A percentile compares a stretch with the other conserved stretches of the same genome.
These are phyloP conservation scores for Melipona bicolor DNA, from an alignment of 2,888 invertebrate genomes.

Conservation along the genomic window DNA sequence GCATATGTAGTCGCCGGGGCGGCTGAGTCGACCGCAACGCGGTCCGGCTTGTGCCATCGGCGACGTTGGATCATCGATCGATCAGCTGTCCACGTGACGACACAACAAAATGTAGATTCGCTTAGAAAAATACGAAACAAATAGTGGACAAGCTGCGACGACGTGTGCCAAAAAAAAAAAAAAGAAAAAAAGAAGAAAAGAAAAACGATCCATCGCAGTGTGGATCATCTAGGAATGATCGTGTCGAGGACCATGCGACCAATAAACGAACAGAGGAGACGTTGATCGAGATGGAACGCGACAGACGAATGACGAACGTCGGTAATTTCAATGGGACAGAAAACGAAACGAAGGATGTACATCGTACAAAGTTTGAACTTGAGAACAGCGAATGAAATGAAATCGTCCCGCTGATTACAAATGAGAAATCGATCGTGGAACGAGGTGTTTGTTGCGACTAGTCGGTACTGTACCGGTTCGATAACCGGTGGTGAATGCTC, in stretches of 20 bases:
- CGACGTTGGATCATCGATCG: constrained; percentile 56
- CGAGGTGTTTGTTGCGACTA: constrained; percentile 12
- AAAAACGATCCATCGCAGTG: too few relatives aligned
- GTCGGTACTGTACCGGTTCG: neutral
- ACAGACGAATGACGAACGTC: neutral
- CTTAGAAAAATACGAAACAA: neutral
- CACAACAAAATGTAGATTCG: constrained; percentile 24
- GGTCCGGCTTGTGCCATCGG: constrained; percentile 60
- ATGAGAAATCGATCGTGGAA: constrained; percentile 18
- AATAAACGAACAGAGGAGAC: neutral
- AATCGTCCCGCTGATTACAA: constrained; percentile 12
- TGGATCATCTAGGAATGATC: neutral
- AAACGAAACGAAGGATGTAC: neutral
- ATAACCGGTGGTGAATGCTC: neutral
- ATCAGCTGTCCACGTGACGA: constrained; percentile 50
- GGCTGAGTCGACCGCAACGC: constrained; percentile 52
- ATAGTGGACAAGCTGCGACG: neutral
- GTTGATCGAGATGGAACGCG: constrained; percentile 5
- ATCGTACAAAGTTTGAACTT: neutral
- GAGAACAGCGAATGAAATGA: neutral
- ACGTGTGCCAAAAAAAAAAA: constrained; percentile 17
- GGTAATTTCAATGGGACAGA: neutral
- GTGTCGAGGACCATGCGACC: constrained; percentile 3
- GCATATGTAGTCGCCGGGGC: constrained; percentile 77
- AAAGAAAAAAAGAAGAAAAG: too few relatives aligned